Evolutionary conservation across 2,113 vertebrate species (phyloP).

Genomic region (Atlantisia rogersi): DNA sequence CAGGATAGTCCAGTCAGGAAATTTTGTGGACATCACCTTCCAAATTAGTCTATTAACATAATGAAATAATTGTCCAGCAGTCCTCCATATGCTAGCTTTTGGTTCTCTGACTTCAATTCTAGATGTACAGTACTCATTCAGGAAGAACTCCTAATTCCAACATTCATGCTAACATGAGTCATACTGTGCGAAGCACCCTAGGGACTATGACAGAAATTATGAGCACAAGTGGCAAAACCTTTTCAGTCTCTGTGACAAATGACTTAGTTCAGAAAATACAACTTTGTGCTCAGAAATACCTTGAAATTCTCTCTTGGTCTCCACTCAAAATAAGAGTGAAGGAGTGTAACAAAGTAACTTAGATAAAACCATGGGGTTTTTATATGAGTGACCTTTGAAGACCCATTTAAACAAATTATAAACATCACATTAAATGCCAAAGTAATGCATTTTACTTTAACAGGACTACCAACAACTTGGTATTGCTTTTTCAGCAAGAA

Average conservation of each 20-base stretch:
- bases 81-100: background rate
- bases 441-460: background rate
- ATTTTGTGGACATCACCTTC: background rate
- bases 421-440: background rate
- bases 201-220: background rate
- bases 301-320: background rate
- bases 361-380: background rate
- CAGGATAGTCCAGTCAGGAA: background rate
- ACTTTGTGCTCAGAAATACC: background rate
- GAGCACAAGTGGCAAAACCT: background rate
- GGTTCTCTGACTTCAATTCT: background rate
- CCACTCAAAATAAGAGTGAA: background rate
- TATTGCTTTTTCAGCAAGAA: background rate
- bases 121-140: background rate
- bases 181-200: background rate
- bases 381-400: background rate
- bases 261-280: too few species aligned
- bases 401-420: background rate
- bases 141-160: background rate
- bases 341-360: background rate
- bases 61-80: background rate
- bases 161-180: background rate
- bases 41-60: background rate
- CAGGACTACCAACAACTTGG: background rate
- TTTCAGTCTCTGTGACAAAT: too few species aligned